phyloP scores from a whole-genome alignment of 2,888 invertebrate genomes.

The Autographa pulchrina region DNA sequence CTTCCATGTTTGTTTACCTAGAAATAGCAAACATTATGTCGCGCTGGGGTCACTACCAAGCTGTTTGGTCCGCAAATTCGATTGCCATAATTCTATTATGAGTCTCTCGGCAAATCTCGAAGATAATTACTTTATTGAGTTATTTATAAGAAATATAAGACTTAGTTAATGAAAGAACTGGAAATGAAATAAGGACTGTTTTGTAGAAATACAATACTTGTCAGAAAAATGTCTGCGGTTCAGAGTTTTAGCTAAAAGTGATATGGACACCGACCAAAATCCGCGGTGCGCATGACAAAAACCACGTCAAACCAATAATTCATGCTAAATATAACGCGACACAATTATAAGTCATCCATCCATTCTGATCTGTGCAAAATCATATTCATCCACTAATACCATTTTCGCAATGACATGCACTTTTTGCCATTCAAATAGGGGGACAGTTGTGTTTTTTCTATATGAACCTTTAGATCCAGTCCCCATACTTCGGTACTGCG shows the following conservation, averaged over 20 bases:
- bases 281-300: slow-evolving; percentile 67
- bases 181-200: neutral
- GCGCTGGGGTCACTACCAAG: slow-evolving; percentile 81
- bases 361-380: slow-evolving; percentile 86
- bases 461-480: slow-evolving; percentile 65
- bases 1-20: slow-evolving; percentile 87
- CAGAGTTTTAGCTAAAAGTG: slow-evolving; percentile 27
- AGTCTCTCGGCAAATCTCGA: slow-evolving; percentile 65
- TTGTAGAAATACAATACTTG: neutral
- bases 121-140: slow-evolving; percentile 65
- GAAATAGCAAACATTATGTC: slow-evolving; percentile 85
- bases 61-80: slow-evolving; percentile 81
- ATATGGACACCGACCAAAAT: slow-evolving; percentile 34
- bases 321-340: slow-evolving; percentile 87
- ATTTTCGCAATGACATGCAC: slow-evolving; percentile 88
- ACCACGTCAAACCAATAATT: slow-evolving; percentile 87
- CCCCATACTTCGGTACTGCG: slow-evolving; percentile 70
- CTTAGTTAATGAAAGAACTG: slow-evolving; percentile 10
- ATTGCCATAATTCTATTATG: slow-evolving; percentile 83
- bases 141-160: slow-evolving; percentile 35
- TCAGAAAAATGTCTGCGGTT: slow-evolving; percentile 14
- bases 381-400: slow-evolving; percentile 88
- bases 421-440: slow-evolving; percentile 89
- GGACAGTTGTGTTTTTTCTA: slow-evolving; percentile 86
- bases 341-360: slow-evolving; percentile 89